These are phyloP conservation scores for Ormyrus thymus DNA, from an alignment of 2,888 invertebrate genomes.

Conservation along the genomic window DNA sequence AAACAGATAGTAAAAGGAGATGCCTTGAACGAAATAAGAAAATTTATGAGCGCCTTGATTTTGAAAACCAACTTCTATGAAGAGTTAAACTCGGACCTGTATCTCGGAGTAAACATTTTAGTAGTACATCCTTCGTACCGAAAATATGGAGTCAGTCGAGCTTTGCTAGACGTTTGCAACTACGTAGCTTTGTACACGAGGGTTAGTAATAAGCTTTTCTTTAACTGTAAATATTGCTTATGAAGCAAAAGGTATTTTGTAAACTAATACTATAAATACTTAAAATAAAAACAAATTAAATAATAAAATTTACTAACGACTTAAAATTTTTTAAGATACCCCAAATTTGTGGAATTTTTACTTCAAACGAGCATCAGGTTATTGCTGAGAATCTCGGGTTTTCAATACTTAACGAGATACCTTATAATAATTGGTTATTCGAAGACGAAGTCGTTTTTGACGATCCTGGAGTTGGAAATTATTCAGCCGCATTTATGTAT, in stretches of 20 bases:
- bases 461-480: conserved; percentile 76
- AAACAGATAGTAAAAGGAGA: conserved; percentile 62
- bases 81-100: conserved; percentile 56
- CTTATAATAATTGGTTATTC: conserved; percentile 74
- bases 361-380: conserved; percentile 61
- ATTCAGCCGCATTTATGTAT: conserved; percentile 71
- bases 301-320: not conserved
- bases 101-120: conserved; percentile 64
- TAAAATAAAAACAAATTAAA: too few relatives aligned
- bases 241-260: too few relatives aligned
- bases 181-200: conserved; percentile 60
- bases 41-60: conserved; percentile 60
- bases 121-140: conserved; percentile 68
- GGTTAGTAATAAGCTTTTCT: conserved; percentile 8
- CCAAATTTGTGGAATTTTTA: conserved; percentile 63
- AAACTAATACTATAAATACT: too few relatives aligned
- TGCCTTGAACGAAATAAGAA: conserved; percentile 62
- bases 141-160: conserved; percentile 59
- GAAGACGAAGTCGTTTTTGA: conserved; percentile 74
- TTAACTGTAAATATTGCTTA: too few relatives aligned
- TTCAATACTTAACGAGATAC: conserved; percentile 68
- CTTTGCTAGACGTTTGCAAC: conserved; percentile 61
- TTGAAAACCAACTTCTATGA: conserved; percentile 60
- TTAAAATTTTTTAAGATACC: conserved; percentile 26
- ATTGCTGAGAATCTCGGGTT: conserved; percentile 61